Conservation (phyloP, 2,113 vertebrate species). For the Geococcyx californianus region DNA sequence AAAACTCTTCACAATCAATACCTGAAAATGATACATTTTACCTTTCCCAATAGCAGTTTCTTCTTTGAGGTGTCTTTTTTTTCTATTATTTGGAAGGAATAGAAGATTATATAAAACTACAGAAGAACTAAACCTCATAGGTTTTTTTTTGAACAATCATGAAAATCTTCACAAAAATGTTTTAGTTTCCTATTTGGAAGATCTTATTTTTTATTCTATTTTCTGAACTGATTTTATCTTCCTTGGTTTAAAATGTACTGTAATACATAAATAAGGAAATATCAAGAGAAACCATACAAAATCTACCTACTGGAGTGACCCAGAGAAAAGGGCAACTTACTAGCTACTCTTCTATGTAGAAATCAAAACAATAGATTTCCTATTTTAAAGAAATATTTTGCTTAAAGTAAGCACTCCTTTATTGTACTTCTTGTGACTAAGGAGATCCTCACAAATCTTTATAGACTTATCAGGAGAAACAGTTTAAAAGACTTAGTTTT, state of each 20-base stretch:
- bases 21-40: rapidly evolving
- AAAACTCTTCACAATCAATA: not conserved
- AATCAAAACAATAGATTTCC: not conserved
- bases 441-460: not conserved
- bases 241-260: not conserved
- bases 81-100: not conserved
- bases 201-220: not conserved
- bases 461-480: not conserved
- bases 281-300: not conserved
- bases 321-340: not conserved
- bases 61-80: not conserved
- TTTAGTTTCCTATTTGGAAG: not conserved
- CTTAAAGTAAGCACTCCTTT: not conserved
- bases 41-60: not conserved
- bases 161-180: not conserved
- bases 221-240: not conserved
- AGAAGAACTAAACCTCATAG: not conserved
- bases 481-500: not conserved
- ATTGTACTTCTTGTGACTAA: not conserved
- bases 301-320: not conserved
- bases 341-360: not conserved
- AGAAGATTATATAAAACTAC: not conserved
- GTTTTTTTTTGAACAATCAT: not conserved
- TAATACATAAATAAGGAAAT: not conserved
- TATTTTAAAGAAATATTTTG: not conserved